A percentile compares a stretch with the other conserved stretches of the same genome.
Evolutionary conservation across 2,888 invertebrate species (phyloP).

Genomic region (Parasteatoda lunata): DNA sequence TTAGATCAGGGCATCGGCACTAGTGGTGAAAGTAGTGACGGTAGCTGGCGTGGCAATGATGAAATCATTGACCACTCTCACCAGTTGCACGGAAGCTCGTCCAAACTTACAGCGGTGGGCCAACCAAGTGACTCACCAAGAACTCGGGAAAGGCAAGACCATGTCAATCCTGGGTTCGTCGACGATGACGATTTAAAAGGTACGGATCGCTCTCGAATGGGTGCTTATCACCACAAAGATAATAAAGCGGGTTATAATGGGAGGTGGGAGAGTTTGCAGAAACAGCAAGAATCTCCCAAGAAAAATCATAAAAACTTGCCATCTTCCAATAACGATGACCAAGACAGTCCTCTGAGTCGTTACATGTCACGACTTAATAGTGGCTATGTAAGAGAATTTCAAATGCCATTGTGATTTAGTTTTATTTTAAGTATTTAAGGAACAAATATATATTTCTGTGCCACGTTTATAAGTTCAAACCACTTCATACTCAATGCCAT

Average conservation of each 20-base stretch:
- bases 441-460: slow-evolving; percentile 21
- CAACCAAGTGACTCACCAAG: slow-evolving; percentile 53
- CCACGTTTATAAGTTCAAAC: not conserved
- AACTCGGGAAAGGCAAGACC: slow-evolving; percentile 47
- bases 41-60: slow-evolving; percentile 60
- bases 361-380: slow-evolving; percentile 65
- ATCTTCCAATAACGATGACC: slow-evolving; percentile 41
- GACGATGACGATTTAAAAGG: slow-evolving; percentile 43
- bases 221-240: slow-evolving; percentile 22
- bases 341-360: slow-evolving; percentile 56
- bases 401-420: slow-evolving; percentile 66
- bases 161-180: slow-evolving; percentile 60
- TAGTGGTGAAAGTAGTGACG: slow-evolving; percentile 66
- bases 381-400: slow-evolving; percentile 66
- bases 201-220: slow-evolving; percentile 23
- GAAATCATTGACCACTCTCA: slow-evolving; percentile 48
- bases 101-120: slow-evolving; percentile 52
- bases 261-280: slow-evolving; percentile 46
- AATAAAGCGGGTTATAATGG: slow-evolving; percentile 20
- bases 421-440: slow-evolving; percentile 52
- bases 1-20: slow-evolving; percentile 64
- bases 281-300: slow-evolving; percentile 19
- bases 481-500: not conserved
- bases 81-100: slow-evolving; percentile 42
- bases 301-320: not conserved